phyloP scores from a whole-genome alignment of 2,113 vertebrate species.

The Rhabdomys dilectus region DNA sequence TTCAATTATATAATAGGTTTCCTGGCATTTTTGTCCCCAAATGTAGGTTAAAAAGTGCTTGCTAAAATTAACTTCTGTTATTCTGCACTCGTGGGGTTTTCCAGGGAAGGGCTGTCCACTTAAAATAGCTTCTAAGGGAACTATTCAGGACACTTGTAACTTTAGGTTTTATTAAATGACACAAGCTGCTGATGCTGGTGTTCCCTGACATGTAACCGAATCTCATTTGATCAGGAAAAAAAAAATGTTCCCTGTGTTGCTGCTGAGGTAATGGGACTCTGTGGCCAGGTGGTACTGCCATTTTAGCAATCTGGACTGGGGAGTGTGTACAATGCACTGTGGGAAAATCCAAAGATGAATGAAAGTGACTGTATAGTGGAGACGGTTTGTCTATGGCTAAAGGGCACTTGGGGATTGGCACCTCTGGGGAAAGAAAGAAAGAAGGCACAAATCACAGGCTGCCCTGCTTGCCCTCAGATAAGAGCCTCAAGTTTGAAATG shows the following conservation, averaged over 20 bases:
- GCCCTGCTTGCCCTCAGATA: neutral
- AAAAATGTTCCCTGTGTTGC: conserved; percentile 3
- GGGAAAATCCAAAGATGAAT: neutral
- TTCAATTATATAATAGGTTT: conserved; percentile 83
- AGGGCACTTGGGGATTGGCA: neutral
- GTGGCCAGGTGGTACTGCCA: neutral
- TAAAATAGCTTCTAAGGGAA: conserved; percentile 79
- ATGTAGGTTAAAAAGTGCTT: conserved; percentile 82
- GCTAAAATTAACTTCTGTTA: conserved; percentile 80
- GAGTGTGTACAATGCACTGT: neutral
- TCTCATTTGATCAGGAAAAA: conserved; percentile 65
- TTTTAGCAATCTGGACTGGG: neutral
- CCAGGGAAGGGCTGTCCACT: conserved; percentile 68
- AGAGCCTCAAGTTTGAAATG: neutral
- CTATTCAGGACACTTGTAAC: conserved; percentile 76
- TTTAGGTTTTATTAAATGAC: conserved; percentile 79
- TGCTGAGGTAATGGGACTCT: conserved; percentile 26
- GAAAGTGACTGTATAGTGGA: neutral
- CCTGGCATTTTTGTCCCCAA: conserved; percentile 78
- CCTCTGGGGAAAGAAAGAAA: neutral
- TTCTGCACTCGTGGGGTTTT: conserved; percentile 67
- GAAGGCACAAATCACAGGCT: neutral
- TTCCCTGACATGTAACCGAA: conserved; percentile 67
- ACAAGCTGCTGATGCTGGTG: conserved; percentile 57
- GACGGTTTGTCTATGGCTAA: neutral